Conservation (phyloP, 2,888 invertebrate genomes). For the Corbicula japonica region DNA sequence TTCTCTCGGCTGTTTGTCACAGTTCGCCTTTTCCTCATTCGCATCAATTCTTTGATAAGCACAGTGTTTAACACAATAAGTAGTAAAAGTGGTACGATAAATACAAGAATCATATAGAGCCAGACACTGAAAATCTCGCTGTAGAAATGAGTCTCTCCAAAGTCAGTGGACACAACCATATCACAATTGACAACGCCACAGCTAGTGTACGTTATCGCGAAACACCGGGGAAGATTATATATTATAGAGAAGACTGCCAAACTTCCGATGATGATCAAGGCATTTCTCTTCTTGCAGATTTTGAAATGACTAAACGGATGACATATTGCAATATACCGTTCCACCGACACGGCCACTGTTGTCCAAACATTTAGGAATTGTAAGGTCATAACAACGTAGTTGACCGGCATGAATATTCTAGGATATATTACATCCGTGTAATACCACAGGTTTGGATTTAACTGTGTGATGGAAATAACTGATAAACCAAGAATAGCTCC, state of each 20-base stretch:
- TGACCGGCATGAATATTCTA: slow-evolving; percentile 78
- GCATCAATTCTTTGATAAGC: slow-evolving; percentile 81
- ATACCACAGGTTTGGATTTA: slow-evolving; percentile 68
- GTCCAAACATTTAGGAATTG: slow-evolving; percentile 84
- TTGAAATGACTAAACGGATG: slow-evolving; percentile 81
- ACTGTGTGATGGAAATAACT: slow-evolving; percentile 70
- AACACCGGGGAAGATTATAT: slow-evolving; percentile 82
- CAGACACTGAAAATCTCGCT: slow-evolving; percentile 74
- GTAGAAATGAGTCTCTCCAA: slow-evolving; percentile 74
- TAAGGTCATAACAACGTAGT: slow-evolving; percentile 81
- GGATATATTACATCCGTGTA: slow-evolving; percentile 80
- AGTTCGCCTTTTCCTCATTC: slow-evolving; percentile 76
- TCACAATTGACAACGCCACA: slow-evolving; percentile 61
- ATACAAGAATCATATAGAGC: slow-evolving; percentile 78
- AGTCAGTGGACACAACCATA: slow-evolving; percentile 69
- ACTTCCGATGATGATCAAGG: slow-evolving; percentile 73
- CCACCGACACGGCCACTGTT: slow-evolving; percentile 83
- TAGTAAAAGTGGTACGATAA: slow-evolving; percentile 76
- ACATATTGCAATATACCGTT: slow-evolving; percentile 84
- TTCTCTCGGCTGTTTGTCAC: slow-evolving; percentile 80
- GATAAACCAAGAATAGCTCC: slow-evolving; percentile 69
- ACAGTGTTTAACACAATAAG: slow-evolving; percentile 79
- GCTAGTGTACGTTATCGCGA: slow-evolving; percentile 67
- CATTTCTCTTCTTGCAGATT: slow-evolving; percentile 78
- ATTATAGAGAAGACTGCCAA: slow-evolving; percentile 73